Evolutionary conservation across 1,140 invertebrate genomes (phyloP).

Genomic region (Diorhabda sublineata): DNA sequence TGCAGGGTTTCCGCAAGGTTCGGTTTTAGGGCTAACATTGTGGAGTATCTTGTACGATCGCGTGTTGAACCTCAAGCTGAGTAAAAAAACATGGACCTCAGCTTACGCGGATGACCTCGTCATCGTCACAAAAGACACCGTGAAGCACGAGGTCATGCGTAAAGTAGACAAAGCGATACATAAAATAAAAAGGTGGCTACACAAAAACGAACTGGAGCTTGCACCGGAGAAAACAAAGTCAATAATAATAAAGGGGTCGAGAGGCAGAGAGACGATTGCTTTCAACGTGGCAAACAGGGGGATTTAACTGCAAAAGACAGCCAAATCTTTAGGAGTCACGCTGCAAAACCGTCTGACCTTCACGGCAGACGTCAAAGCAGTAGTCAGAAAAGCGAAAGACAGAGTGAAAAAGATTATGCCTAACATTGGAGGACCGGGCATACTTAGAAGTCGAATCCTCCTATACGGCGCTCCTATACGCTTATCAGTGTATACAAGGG

Average conservation of each 20-base stretch:
- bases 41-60: conserved; percentile 42
- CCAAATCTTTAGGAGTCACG: too few species aligned
- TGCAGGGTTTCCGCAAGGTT: conserved; percentile 47
- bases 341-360: too few species aligned
- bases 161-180: not conserved
- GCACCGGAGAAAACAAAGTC: conserved; percentile 8
- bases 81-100: conserved; percentile 16
- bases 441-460: too few species aligned
- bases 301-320: too few species aligned
- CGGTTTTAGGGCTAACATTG: conserved; percentile 38
- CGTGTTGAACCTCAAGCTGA: conserved; percentile 31
- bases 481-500: too few species aligned
- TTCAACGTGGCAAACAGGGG: not conserved
- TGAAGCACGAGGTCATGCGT: conserved; percentile 10
- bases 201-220: not conserved
- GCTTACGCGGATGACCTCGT: conserved; percentile 33
- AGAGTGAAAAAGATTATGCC: too few species aligned
- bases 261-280: not conserved
- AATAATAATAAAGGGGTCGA: not conserved
- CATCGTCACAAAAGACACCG: conserved; percentile 24
- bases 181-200: not conserved
- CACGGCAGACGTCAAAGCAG: too few species aligned
- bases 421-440: too few species aligned
- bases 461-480: too few species aligned
- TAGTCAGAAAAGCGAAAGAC: too few species aligned